Percentiles rank a stretch among this genome's conserved stretches.
phyloP scores from a whole-genome alignment of 2,888 invertebrate genomes.

The Drosophila emarginata region DNA sequence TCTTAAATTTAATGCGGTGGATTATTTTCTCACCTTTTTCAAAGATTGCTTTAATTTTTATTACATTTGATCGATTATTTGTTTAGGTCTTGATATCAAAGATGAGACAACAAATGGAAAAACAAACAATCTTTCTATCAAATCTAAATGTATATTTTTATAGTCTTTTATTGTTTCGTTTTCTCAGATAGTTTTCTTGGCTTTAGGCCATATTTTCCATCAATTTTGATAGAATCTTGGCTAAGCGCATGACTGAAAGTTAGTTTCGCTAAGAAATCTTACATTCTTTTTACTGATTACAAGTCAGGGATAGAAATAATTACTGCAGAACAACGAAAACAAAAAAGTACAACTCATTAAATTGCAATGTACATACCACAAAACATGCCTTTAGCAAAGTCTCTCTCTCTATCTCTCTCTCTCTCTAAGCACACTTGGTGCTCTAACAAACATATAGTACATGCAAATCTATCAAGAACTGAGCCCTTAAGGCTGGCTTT shows the following conservation, averaged over 20 bases:
- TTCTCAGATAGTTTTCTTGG: neutral
- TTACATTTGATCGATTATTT: neutral
- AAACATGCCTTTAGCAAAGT: slow-evolving; percentile 44
- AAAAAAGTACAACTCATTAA: slow-evolving; percentile 64
- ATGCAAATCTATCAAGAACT: slow-evolving; percentile 71
- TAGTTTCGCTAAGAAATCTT: neutral
- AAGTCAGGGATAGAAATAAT: slow-evolving; percentile 56
- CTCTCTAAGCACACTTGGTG: slow-evolving; percentile 24
- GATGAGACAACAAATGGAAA: too few species aligned
- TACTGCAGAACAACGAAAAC: slow-evolving; percentile 39
- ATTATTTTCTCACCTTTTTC: too few species aligned
- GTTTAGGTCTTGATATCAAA: neutral
- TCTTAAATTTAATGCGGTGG: too few species aligned
- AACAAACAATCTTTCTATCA: too few species aligned
- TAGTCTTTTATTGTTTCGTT: neutral
- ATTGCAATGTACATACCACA: slow-evolving; percentile 51
- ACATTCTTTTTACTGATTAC: slow-evolving; percentile 28
- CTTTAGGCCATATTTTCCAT: neutral
- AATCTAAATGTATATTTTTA: neutral
- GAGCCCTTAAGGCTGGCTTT: slow-evolving; percentile 42
- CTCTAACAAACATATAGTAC: slow-evolving; percentile 11
- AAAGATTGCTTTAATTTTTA: too few species aligned
- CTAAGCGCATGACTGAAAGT: neutral
- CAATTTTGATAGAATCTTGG: neutral
- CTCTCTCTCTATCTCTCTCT: slow-evolving; percentile 35